Base-by-base conservation (phyloP, 1,140 invertebrate species). In the Drosophila nebulosa region DNA sequence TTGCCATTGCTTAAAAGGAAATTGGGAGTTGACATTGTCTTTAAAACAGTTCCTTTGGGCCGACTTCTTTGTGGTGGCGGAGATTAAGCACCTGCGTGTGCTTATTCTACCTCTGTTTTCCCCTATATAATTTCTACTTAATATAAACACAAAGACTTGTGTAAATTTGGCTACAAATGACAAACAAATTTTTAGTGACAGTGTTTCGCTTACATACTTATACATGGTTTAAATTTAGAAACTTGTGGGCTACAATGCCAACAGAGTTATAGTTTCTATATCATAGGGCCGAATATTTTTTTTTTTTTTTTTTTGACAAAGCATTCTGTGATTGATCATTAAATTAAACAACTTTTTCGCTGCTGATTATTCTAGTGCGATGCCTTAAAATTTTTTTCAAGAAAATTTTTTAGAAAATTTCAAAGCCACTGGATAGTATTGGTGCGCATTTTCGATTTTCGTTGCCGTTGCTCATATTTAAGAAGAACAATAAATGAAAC, bases 1-100 rank as follows among this genome's bases (percentile, higher is more conserved):
- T 91, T 86, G 14, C 95, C 96, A 91, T 94, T 95, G 79, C 94
- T 94, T n/a, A 96, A 92, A 50, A 92, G 93, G n/a, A 95, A 83
- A 18, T 90, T 91, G 4, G 93, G 93, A 26, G 79, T 79, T 21
- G 73, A 64, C 84, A 88, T 88, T 46, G 24, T 42, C 10, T n/a
- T 16, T 32, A 30, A 30, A n/a, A 5, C 9, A 22, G 32, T 62
- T 18, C 42, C 9, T 27, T 7, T 24, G 5, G 22, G 22, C 16
- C 16, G 42, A 2, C 3, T 14, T 12, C 26, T 5, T 10, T 4
- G 1, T 14, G 12, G 6, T 22, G 22, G 26, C 30, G 32, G 32
- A 35, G 32, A 35, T 35, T 14, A 12, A 58, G 27, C 51, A 18
- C 35, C 9, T 32, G 27, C 21, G 14, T 30, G 18, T 53, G 57